Evolutionary conservation across 2,888 invertebrate species (phyloP), one percentile per base, ranked within the genome.

Genomic region (Acanthosepion lycidas): DNA sequence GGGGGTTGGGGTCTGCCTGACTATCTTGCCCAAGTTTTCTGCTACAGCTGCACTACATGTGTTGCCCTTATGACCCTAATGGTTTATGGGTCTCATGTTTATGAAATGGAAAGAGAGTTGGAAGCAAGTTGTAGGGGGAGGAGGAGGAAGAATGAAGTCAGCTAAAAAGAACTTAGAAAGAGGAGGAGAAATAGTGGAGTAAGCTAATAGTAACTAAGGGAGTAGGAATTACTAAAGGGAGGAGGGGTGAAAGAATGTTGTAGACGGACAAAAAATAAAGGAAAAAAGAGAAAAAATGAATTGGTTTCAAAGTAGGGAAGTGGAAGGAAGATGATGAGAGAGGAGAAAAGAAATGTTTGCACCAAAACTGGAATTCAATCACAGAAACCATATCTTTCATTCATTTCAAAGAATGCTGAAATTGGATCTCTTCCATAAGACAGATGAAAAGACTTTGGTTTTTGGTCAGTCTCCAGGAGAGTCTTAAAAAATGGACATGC

Each of bases 391-490:
- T 28, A 28, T 28, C 78, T n/a, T n/a, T 28, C 78, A n/a, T 78
- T 78, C n/a, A 0, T 78, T 78, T 78, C 78, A 28, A 78, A 23
- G 78, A 78, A n/a, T 78, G 8, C n/a, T 28, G n/a, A 12, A 78
- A 78, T 78, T 78, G 78, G 78, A 78, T 78, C 28, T n/a, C 4
- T 78, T 78, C 78, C 78, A 78, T 78, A 6, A 78, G 1, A 9
- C 78, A 78, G 12, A 78, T 78, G 28, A 28, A 78, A 78, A 78
- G 78, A 78, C 15, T 12, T 78, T 26, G 28, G 0, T 6, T 78
- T 15, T 78, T 78, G 78, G 78, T 78, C 78, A 78, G n/a, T n/a
- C 78, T 78, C 78, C 78, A 78, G n/a, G 78, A 78, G 78, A n/a
- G n/a, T 78, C 28, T 78, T 64, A 78, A 78, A 78, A 78, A 78